Base-by-base conservation (phyloP, 2,113 vertebrate genomes). In the Pollachius pollachius region DNA sequence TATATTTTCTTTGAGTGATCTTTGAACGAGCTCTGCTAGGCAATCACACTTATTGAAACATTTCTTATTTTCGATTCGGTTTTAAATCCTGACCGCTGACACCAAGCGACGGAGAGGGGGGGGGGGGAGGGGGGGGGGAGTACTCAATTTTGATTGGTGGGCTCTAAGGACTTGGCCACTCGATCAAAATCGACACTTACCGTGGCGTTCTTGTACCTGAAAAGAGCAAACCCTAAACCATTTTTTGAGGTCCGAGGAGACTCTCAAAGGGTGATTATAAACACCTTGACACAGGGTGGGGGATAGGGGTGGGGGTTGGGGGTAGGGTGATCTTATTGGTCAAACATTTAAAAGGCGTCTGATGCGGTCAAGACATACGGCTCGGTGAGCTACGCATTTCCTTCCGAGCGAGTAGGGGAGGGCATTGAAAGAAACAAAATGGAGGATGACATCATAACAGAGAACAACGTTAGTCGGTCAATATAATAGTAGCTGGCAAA, bases 111-210 rank as follows among this genome's bases (percentile, higher is more conserved):
- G 60, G 68, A 75, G 64, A 75, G 64, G 37, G 19, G 8, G 11
- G 5, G 6, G 15, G 62, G 58, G 77, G 62, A 62, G 62, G 52
- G 68, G 41, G 41, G 41, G 6, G 12, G 41, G 41, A 9, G 12
- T 9, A 66, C 69, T 52, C 58, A 74, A 86, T 88, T 90, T 90
- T 90, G 85, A 92, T 87, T 87, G 86, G 70, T 79, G 69, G 69
- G 70, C 74, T 75, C 63, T 64, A 81, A 72, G 62, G 74, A 78
- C 82, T 80, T 61, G 41, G 57, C 76, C 73, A 81, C 74, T 70
- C 86, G 92, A 90, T 91, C 91, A 90, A 90, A 92, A 92, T 88
- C 83, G 8, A 71, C 69, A 93, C 92, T 93, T 93, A 93, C 92
- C 92, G 86, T 91, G 61, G 62, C 79, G 83, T 81, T 89, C 88